Conservation (phyloP, 2,888 invertebrate genomes). For the Philereme vetulata region DNA sequence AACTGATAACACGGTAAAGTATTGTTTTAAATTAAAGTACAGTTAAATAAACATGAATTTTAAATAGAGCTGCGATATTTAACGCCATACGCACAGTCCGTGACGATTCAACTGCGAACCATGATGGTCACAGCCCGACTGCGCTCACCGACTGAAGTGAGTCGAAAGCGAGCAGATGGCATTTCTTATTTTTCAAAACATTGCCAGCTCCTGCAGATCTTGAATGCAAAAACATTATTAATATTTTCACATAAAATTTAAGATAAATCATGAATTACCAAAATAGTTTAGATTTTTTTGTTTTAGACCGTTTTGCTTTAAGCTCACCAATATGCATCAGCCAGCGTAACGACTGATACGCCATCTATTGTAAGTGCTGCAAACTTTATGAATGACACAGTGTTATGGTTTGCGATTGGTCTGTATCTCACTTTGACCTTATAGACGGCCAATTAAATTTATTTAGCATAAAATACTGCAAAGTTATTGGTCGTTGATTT, state of each 20-base stretch:
- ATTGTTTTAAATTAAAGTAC: slow-evolving; percentile 59
- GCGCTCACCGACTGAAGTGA: slow-evolving; percentile 52
- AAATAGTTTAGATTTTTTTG: slow-evolving; percentile 5
- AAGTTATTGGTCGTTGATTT: slow-evolving; percentile 15
- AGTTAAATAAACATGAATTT: slow-evolving; percentile 36
- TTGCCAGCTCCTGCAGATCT: slow-evolving; percentile 25
- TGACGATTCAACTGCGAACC: slow-evolving; percentile 71
- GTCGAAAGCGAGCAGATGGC: slow-evolving; percentile 49
- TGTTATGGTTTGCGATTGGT: slow-evolving; percentile 17
- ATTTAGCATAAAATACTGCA: slow-evolving; percentile 2
- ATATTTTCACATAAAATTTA: background rate
- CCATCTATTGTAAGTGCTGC: slow-evolving; percentile 16
- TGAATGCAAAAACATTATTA: background rate
- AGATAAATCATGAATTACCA: background rate
- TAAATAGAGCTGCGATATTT: slow-evolving; percentile 49
- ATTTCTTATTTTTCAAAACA: slow-evolving; percentile 16
- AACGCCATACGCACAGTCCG: slow-evolving; percentile 54
- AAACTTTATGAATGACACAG: slow-evolving; percentile 3
- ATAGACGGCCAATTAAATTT: slow-evolving; percentile 12
- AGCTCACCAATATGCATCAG: background rate
- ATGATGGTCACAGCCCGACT: slow-evolving; percentile 76
- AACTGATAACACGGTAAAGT: slow-evolving; percentile 50
- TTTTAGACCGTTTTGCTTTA: slow-evolving; percentile 9
- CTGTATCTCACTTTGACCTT: background rate
- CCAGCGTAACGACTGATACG: slow-evolving; percentile 1